phyloP scores from a whole-genome alignment of 2,888 invertebrate species.

The Acleris laterana region DNA sequence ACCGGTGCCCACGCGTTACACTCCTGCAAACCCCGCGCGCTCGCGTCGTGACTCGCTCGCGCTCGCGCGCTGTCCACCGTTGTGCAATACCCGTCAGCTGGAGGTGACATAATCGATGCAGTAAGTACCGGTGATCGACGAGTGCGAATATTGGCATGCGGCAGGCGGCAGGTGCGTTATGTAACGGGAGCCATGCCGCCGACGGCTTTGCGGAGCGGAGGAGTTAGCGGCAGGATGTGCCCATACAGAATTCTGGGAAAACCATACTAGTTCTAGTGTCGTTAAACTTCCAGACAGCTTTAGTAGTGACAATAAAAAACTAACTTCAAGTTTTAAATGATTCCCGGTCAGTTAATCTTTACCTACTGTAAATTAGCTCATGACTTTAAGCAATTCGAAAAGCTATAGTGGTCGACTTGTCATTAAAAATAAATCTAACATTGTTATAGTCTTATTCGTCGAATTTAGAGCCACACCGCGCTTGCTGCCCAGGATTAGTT shows the following conservation, averaged over 20 bases:
- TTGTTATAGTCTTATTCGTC: no score
- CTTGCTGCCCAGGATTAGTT: conserved; percentile 4
- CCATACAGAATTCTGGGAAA: conserved; percentile 5
- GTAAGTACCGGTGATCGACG: conserved; percentile 75
- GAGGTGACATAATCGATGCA: conserved; percentile 81
- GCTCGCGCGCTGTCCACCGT: conserved; percentile 46
- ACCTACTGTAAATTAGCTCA: no score
- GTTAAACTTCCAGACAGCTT: no score
- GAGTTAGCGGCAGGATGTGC: conserved; percentile 31
- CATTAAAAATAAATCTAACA: no score
- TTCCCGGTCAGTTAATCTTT: no score
- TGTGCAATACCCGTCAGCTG: conserved; percentile 74
- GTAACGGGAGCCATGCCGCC: conserved; percentile 61
- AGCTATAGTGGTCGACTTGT: no score
- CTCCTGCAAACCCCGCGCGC: conserved; percentile 47
- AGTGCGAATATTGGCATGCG: conserved; percentile 61
- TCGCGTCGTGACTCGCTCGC: conserved; percentile 40
- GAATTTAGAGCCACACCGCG: neutral
- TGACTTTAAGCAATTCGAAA: no score
- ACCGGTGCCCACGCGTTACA: conserved; percentile 57
- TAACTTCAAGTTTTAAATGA: no score
- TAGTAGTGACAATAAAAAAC: no score
- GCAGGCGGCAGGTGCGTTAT: conserved; percentile 74
- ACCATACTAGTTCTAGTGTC: neutral
- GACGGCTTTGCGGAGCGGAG: conserved; percentile 30